Conservation (phyloP, 2,797 vertebrate species). For the Gorsachius magnificus region DNA sequence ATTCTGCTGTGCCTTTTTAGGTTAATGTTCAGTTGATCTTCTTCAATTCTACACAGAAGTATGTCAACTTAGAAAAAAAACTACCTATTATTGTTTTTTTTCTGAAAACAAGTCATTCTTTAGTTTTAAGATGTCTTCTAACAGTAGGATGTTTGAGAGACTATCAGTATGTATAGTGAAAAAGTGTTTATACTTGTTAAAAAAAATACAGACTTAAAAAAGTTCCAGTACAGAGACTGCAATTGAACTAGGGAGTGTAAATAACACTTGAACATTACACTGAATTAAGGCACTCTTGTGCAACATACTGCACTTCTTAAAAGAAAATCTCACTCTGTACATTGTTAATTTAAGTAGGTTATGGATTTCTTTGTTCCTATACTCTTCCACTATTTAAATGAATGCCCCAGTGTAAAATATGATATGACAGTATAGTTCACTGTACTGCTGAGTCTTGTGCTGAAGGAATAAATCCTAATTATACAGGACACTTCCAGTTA, state of each 20-base stretch:
- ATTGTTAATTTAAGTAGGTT: neutral
- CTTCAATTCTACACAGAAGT: neutral
- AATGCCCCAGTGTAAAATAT: neutral
- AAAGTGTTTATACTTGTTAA: neutral
- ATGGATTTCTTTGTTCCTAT: neutral
- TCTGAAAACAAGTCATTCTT: neutral
- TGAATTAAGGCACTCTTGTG: neutral
- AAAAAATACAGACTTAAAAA: neutral
- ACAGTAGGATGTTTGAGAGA: neutral
- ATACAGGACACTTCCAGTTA: neutral
- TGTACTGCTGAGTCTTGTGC: neutral
- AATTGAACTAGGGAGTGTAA: neutral
- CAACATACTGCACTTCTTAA: neutral
- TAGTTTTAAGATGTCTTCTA: neutral
- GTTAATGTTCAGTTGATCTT: neutral
- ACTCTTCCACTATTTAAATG: neutral
- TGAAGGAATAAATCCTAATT: neutral
- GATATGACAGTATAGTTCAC: neutral
- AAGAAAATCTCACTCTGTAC: neutral
- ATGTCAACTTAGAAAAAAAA: neutral
- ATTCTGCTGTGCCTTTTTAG: neutral
- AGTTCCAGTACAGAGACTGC: neutral
- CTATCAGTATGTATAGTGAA: neutral
- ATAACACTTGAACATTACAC: neutral
- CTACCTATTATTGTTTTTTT: neutral